Conservation (phyloP, 1,140 invertebrate species). For the Drosophila kohkoa region DNA sequence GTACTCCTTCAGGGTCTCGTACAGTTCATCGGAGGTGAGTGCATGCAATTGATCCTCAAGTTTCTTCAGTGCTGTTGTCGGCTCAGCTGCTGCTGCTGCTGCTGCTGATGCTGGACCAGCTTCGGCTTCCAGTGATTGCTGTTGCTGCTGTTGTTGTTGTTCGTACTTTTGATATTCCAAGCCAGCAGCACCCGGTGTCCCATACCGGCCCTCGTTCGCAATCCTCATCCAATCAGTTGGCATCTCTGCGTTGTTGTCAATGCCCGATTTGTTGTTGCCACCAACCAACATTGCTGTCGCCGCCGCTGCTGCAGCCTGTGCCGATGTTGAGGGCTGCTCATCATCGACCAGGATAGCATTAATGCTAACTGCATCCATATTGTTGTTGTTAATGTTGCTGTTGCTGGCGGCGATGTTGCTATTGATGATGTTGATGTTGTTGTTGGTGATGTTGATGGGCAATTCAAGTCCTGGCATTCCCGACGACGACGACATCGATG, state of each 20-base stretch:
- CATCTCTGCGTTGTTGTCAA: constrained; percentile 77
- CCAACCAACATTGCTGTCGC: constrained; percentile 18
- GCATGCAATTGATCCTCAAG: constrained; percentile 72
- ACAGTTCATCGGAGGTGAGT: constrained; percentile 84
- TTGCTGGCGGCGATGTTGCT: constrained; percentile 19
- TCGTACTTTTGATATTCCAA: constrained; percentile 84
- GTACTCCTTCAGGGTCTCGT: constrained; percentile 89
- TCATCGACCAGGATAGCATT: constrained; percentile 78
- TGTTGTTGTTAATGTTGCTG: constrained; percentile 52
- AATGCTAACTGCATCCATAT: constrained; percentile 73
- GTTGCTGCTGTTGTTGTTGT: constrained; percentile 64
- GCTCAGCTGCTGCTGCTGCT: constrained; percentile 55
- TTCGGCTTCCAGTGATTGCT: constrained; percentile 59
- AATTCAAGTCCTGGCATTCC: constrained; percentile 73
- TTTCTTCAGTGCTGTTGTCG: constrained; percentile 57
- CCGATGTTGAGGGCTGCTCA: constrained; percentile 78
- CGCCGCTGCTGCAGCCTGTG: constrained; percentile 67
- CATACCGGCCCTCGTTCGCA: constrained; percentile 84
- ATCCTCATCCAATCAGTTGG: constrained; percentile 84
- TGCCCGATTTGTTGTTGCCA: constrained; percentile 62
- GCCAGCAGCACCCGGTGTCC: constrained; percentile 85
- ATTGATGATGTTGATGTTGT: constrained; percentile 34
- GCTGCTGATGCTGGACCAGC: constrained; percentile 52
- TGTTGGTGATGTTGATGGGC: constrained; percentile 50
- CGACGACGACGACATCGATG: constrained; percentile 84